A percentile compares a stretch with the other conserved stretches of the same genome.
Conservation (phyloP, 2,888 invertebrate species). For the Ormia ochracea region DNA sequence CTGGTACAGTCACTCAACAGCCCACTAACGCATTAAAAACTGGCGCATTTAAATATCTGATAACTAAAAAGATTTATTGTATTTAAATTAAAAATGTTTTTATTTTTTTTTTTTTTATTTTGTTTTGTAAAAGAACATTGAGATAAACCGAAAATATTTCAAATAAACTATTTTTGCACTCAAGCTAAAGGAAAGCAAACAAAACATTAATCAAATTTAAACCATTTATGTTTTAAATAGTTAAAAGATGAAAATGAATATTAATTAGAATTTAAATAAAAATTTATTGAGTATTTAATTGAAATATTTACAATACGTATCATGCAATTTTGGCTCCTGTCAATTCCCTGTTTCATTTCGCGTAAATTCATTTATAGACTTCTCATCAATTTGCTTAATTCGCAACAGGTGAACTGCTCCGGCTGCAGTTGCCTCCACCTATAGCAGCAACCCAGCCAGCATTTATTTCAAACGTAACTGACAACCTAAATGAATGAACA, state of each 20-base stretch:
- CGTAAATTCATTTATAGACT: slow-evolving; percentile 2
- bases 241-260: background rate
- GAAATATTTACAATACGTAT: slow-evolving; percentile 52
- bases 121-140: background rate
- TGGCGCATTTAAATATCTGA: background rate
- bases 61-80: background rate
- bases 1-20: slow-evolving; percentile 46
- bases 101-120: background rate
- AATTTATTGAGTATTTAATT: slow-evolving; percentile 48
- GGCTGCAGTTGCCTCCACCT: background rate
- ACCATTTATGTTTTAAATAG: background rate
- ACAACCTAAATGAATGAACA: slow-evolving; percentile 7
- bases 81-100: too few species aligned
- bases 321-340: slow-evolving; percentile 45
- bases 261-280: background rate
- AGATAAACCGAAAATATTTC: background rate
- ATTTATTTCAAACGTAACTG: slow-evolving; percentile 26
- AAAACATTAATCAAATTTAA: background rate
- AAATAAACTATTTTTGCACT: background rate
- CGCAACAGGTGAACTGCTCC: slow-evolving; percentile 51
- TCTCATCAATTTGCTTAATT: slow-evolving; percentile 46
- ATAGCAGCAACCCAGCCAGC: background rate
- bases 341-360: slow-evolving; percentile 40
- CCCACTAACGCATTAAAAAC: slow-evolving; percentile 32
- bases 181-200: background rate